phyloP scores from a whole-genome alignment of 2,888 invertebrate species.

The Drosophila demipolita region DNA sequence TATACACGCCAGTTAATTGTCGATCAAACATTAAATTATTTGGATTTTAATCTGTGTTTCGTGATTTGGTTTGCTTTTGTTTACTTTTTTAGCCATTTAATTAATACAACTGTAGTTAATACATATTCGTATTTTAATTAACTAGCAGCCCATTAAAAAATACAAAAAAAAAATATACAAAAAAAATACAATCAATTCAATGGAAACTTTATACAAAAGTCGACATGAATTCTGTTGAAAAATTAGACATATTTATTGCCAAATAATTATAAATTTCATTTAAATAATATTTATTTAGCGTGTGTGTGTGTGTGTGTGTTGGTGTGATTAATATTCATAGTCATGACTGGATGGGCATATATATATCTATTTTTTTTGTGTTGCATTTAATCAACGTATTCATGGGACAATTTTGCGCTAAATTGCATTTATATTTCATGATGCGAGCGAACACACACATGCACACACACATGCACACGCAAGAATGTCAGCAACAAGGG shows the following conservation, averaged over 20 bases:
- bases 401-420: constrained; percentile 21
- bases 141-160: constrained; percentile 46
- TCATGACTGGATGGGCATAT: constrained; percentile 23
- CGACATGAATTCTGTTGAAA: constrained; percentile 22
- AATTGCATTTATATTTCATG: constrained; percentile 31
- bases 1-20: constrained; percentile 27
- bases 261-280: constrained; percentile 24
- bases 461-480: constrained; percentile 1
- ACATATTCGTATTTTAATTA: constrained; percentile 47
- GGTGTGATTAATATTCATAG: constrained; percentile 31
- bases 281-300: constrained; percentile 5
- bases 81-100: constrained; percentile 31
- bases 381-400: constrained; percentile 27
- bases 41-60: background rate
- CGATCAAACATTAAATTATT: constrained; percentile 12
- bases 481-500: constrained; percentile 29
- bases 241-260: constrained; percentile 31
- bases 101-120: constrained; percentile 41
- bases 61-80: background rate
- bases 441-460: constrained; percentile 7
- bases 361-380: constrained; percentile 30
- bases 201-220: constrained; percentile 7
- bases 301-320: constrained; percentile 4
- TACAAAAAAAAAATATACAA: background rate
- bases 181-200: background rate